Conservation (phyloP, 2,888 invertebrate genomes). For the Melieria crassipennis region DNA sequence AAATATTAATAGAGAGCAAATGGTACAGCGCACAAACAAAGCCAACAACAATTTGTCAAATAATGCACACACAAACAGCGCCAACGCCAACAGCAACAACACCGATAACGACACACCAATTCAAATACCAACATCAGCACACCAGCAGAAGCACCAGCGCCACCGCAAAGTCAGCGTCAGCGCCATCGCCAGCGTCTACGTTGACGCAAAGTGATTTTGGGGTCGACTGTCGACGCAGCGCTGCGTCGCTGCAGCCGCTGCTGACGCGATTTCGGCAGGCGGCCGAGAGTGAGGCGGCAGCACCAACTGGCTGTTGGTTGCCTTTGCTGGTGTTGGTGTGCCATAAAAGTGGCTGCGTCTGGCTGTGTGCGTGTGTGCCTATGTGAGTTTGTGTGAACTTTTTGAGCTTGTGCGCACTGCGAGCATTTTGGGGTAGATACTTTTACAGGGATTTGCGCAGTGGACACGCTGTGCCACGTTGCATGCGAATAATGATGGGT, state of each 20-base stretch:
- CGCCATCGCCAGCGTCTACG: slow-evolving; percentile 6
- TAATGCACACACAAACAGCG: slow-evolving; percentile 20
- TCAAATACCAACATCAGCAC: background rate
- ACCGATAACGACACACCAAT: background rate
- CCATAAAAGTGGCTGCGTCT: slow-evolving; percentile 1
- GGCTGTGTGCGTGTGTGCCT: slow-evolving; percentile 30
- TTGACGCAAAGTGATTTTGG: slow-evolving; percentile 19
- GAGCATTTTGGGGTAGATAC: slow-evolving; percentile 64
- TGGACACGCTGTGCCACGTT: slow-evolving; percentile 44
- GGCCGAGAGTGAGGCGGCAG: too few species aligned
- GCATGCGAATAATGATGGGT: background rate
- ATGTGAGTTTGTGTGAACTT: slow-evolving; percentile 47
- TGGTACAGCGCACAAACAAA: slow-evolving; percentile 8
- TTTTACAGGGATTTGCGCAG: slow-evolving; percentile 64
- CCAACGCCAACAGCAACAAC: background rate
- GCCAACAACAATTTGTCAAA: slow-evolving; percentile 31
- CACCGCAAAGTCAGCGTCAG: background rate
- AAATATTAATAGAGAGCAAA: slow-evolving; percentile 5
- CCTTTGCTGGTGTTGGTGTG: slow-evolving; percentile 17
- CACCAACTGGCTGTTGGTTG: background rate
- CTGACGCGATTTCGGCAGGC: background rate
- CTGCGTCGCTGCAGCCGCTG: background rate
- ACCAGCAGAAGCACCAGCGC: background rate
- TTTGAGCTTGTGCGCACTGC: slow-evolving; percentile 62
- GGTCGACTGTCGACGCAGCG: slow-evolving; percentile 17